Percentiles rank a stretch among this genome's conserved stretches.
Conservation (phyloP, 1,140 invertebrate genomes). For the Coelopa frigida region DNA sequence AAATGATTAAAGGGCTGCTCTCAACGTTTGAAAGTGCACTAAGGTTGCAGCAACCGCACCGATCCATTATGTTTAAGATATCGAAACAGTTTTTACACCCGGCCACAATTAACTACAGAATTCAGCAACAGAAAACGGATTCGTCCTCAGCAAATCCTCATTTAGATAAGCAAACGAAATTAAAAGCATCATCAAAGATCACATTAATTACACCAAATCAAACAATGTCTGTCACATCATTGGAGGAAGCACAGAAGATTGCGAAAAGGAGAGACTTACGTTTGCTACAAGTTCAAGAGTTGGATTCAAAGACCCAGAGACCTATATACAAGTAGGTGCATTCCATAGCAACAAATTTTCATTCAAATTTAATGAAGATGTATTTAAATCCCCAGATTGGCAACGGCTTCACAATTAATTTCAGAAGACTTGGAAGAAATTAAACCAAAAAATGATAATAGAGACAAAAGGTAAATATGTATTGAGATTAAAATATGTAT, state of each 20-base stretch:
- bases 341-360: not conserved
- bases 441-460: not conserved
- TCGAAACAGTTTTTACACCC: too few relatives aligned
- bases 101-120: too few relatives aligned
- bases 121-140: too few relatives aligned
- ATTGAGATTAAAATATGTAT: not conserved
- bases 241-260: slow-evolving; percentile 55
- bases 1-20: too few relatives aligned
- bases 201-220: slow-evolving; percentile 48
- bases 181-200: slow-evolving; percentile 35
- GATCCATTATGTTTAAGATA: too few relatives aligned
- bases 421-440: slow-evolving; percentile 19
- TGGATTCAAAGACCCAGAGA: slow-evolving; percentile 54
- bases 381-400: slow-evolving; percentile 19
- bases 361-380: not conserved
- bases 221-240: slow-evolving; percentile 45
- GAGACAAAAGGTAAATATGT: slow-evolving; percentile 9
- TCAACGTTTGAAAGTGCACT: too few relatives aligned
- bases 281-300: slow-evolving; percentile 56
- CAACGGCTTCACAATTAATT: slow-evolving; percentile 30
- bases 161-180: slow-evolving; percentile 11
- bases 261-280: slow-evolving; percentile 56
- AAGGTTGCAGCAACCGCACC: too few relatives aligned
- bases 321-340: slow-evolving; percentile 52
- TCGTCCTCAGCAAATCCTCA: too few relatives aligned